Conservation (phyloP, 2,113 vertebrate species). For the Burhinus oedicnemus region DNA sequence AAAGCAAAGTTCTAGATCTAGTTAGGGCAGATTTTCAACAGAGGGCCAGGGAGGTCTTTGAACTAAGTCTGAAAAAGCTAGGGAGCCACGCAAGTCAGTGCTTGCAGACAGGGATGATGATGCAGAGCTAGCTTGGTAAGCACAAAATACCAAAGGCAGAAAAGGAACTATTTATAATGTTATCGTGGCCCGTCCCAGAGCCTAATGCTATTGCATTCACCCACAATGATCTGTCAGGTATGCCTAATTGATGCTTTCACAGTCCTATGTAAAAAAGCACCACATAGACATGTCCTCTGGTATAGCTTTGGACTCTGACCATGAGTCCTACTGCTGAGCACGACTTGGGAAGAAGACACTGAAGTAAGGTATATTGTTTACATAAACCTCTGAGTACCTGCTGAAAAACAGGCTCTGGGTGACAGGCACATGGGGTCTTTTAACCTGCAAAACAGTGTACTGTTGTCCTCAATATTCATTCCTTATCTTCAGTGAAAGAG, state of each 20-base stretch:
- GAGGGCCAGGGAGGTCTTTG: neutral
- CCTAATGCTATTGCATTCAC: neutral
- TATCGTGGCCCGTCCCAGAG: neutral
- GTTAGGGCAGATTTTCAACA: conserved; percentile 16
- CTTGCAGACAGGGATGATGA: neutral
- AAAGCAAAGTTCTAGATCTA: conserved; percentile 34
- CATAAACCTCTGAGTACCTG: neutral
- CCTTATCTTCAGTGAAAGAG: neutral
- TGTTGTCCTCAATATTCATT: neutral
- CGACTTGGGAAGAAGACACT: neutral
- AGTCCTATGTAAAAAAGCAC: neutral
- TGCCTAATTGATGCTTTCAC: neutral
- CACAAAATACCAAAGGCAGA: neutral
- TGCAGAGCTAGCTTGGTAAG: neutral
- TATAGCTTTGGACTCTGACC: neutral
- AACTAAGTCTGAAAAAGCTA: neutral
- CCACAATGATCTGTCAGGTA: neutral
- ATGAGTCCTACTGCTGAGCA: neutral
- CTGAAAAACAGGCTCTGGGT: neutral
- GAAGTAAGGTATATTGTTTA: neutral
- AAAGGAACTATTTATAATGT: neutral
- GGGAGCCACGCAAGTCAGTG: neutral
- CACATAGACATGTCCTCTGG: neutral
- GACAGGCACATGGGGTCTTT: neutral
- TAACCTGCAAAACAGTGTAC: neutral